These are phyloP conservation scores for Gymnodraco acuticeps DNA, from an alignment of 2,797 vertebrate genomes.

Conservation along the genomic window DNA sequence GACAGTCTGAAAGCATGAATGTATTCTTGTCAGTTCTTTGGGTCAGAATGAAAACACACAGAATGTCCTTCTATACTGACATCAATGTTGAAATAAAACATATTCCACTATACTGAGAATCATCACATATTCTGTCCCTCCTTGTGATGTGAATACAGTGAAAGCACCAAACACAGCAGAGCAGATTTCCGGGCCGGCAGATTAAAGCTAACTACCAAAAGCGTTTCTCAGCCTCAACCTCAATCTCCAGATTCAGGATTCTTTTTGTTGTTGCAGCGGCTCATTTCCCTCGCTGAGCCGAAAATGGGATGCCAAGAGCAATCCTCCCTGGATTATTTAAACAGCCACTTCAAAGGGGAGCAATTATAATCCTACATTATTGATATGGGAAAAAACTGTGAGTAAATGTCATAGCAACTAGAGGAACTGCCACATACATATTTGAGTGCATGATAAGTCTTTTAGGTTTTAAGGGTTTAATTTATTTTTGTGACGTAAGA, in stretches of 20 bases:
- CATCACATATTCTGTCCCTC: constrained; percentile 24
- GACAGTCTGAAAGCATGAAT: neutral
- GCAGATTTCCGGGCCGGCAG: constrained; percentile 48
- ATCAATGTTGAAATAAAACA: neutral
- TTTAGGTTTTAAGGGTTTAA: constrained; percentile 42
- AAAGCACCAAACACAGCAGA: constrained; percentile 23
- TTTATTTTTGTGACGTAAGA: constrained; percentile 37
- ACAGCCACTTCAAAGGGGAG: constrained; percentile 74
- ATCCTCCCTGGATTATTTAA: constrained; percentile 78
- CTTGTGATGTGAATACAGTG: constrained; percentile 30
- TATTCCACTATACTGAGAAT: constrained; percentile 3
- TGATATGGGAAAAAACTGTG: constrained; percentile 60
- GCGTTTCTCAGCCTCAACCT: constrained; percentile 43
- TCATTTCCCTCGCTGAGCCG: constrained; percentile 51
- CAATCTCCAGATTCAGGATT: constrained; percentile 44
- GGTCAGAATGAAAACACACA: neutral
- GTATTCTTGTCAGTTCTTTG: neutral
- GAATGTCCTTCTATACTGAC: neutral
- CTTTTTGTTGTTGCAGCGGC: constrained; percentile 5
- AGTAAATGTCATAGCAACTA: constrained; percentile 64
- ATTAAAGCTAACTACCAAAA: constrained; percentile 62
- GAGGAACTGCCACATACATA: constrained; percentile 39
- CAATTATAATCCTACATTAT: constrained; percentile 79
- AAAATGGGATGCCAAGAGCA: constrained; percentile 73
- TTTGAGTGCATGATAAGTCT: constrained; percentile 34